A percentile compares a stretch with the other conserved stretches of the same genome.
Evolutionary conservation across 1,140 invertebrate genomes (phyloP).

Genomic region (Proctacanthus coquilletti): DNA sequence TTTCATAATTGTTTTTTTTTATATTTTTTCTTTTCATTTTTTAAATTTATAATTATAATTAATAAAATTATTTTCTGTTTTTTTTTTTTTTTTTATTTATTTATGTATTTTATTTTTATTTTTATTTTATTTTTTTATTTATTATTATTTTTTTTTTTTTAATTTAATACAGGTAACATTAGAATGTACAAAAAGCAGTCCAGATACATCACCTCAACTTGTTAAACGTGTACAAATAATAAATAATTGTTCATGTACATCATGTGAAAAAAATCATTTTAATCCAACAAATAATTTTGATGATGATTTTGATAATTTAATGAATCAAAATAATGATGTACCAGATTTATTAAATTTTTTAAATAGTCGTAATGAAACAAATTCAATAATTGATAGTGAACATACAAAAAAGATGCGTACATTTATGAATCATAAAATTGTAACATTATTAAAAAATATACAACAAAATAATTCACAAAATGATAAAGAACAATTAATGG

Average conservation of each 20-base stretch:
- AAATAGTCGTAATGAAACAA: background rate
- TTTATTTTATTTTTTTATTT: background rate
- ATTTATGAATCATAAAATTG: slow-evolving; percentile 8
- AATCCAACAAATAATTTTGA: background rate
- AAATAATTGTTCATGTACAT: slow-evolving; percentile 43
- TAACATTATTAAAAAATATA: slow-evolving; percentile 13
- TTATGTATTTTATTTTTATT: background rate
- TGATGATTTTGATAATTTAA: background rate
- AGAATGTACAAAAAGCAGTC: slow-evolving; percentile 36
- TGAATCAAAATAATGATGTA: background rate
- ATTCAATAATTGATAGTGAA: background rate
- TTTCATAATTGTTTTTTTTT: slow-evolving; percentile 2
- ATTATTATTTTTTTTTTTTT: background rate
- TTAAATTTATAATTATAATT: too few relatives aligned
- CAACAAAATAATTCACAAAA: slow-evolving; percentile 9
- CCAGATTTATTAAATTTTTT: slow-evolving; percentile 1
- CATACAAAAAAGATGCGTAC: background rate
- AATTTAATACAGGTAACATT: slow-evolving; percentile 35
- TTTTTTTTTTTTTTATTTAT: too few relatives aligned
- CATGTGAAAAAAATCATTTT: slow-evolving; percentile 29
- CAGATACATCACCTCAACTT: slow-evolving; percentile 34
- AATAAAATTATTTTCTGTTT: too few relatives aligned
- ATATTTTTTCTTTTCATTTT: background rate
- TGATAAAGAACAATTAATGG: slow-evolving; percentile 11
- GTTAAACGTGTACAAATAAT: slow-evolving; percentile 48